Base-by-base conservation (phyloP, 2,113 vertebrate genomes). In the Apistogramma diplotaenia region DNA sequence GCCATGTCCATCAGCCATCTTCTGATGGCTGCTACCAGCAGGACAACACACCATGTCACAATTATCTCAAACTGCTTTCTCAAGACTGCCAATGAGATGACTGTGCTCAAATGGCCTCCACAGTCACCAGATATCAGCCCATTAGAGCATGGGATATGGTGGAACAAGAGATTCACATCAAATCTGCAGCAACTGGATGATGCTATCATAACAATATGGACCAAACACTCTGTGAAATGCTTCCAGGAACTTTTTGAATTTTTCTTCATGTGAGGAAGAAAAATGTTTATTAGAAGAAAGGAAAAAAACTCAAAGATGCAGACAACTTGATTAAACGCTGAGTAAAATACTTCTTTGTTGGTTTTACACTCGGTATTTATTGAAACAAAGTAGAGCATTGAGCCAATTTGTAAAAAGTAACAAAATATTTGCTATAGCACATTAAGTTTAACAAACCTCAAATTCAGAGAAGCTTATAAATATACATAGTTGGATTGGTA, bases 291-390 rank as follows among this genome's bases (percentile, higher is more conserved):
- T 11, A 77, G n/a, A 46, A 15, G 13, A 35, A 57, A 25, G 29
- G 29, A 27, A 18, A 35, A 67, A 51, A 40, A 67, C 15, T 51
- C 16, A n/a, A 8, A 62, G 29, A 25, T n/a, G 82, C 78, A 74
- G 40, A 57, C 49, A 80, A 54, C 23, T 51, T 25, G n/a, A 81
- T 74, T 46, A 62, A 87, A 85, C 51, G 58, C 6, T 37, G 77
- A 88, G 76, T 78, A 37, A 91, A 70, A 87, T 81, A 78, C 79
- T 51, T 84, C 57, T 83, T 65, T 61, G 61, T 76, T 93, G 87
- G 87, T 94, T 94, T 94, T 93, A 89, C 85, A 89, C 92, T 93
- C 91, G 89, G 93, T 94, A 95, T 96, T 95, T 95, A 96, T 96
- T 96, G 94, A 94, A 94, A 93, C 91, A 94, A 93, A 94, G 91